A percentile compares a stretch with the other conserved stretches of the same genome.
These are phyloP conservation scores for Drosophila rellima DNA, from an alignment of 2,888 invertebrate genomes.

Conservation along the genomic window DNA sequence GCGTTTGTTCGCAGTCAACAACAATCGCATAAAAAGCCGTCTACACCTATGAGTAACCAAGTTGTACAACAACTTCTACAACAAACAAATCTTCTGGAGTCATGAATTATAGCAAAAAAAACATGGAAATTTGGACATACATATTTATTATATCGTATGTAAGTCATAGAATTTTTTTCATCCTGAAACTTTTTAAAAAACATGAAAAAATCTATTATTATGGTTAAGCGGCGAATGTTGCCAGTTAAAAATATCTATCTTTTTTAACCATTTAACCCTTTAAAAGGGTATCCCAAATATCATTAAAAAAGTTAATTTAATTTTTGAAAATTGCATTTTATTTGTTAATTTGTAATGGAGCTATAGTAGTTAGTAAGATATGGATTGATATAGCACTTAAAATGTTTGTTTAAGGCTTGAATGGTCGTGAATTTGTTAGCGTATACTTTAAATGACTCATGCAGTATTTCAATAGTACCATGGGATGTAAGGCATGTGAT, in stretches of 20 bases:
- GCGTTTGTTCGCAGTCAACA: neutral
- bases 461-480: slow-evolving; percentile 1
- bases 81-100: no score
- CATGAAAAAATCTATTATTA: no score
- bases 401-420: slow-evolving; percentile 19
- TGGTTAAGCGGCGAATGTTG: neutral
- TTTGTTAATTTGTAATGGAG: slow-evolving; percentile 11
- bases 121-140: no score
- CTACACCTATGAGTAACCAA: neutral
- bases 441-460: slow-evolving; percentile 2
- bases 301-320: neutral
- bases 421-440: slow-evolving; percentile 11
- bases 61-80: no score
- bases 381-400: slow-evolving; percentile 16
- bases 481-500: neutral
- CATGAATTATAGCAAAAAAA: no score
- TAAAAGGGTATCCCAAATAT: neutral
- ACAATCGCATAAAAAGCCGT: neutral
- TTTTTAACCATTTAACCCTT: neutral
- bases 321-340: neutral
- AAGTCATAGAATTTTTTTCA: no score
- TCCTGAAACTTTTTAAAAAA: no score
- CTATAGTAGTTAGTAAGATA: slow-evolving; percentile 14
- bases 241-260: no score
- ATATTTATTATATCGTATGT: no score